These are phyloP conservation scores for Meloe dianella DNA, from an alignment of 2,888 invertebrate genomes.

Conservation along the genomic window DNA sequence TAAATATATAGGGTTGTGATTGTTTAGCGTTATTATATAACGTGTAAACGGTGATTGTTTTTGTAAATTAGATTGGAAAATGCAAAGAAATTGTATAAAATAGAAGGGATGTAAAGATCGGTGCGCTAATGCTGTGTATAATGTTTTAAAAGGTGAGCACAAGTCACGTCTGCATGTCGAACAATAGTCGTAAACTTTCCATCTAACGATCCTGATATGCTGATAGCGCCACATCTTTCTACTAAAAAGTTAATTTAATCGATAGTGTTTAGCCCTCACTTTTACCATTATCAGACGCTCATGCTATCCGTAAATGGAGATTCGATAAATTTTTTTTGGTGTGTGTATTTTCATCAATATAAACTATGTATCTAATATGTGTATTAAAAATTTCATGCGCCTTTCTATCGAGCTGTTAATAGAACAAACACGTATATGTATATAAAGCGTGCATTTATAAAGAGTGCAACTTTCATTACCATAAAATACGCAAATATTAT, in stretches of 20 bases:
- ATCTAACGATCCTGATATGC: conserved; percentile 45
- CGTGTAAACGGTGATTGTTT: background rate
- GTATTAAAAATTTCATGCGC: too few species aligned
- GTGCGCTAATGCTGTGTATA: background rate
- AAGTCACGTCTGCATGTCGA: conserved; percentile 44
- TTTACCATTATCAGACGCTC: conserved; percentile 33
- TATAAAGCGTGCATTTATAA: too few species aligned
- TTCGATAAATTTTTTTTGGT: too few species aligned
- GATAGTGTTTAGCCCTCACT: conserved; percentile 39
- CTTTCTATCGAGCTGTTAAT: too few species aligned
- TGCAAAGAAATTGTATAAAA: background rate
- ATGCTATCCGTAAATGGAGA: conserved; percentile 22
- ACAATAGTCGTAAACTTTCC: conserved; percentile 47
- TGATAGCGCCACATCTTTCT: conserved; percentile 46
- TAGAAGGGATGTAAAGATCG: background rate
- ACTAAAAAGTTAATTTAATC: conserved; percentile 43
- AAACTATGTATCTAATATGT: conserved; percentile 26
- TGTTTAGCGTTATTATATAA: background rate
- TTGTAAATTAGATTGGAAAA: background rate
- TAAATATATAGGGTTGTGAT: background rate
- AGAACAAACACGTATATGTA: too few species aligned
- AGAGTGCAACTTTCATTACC: too few species aligned
- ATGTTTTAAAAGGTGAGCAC: conserved; percentile 35
- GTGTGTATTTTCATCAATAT: conserved; percentile 21
- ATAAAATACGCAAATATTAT: background rate